Base-by-base conservation (phyloP, 1,140 invertebrate genomes). In the Heliconius eleuchia region DNA sequence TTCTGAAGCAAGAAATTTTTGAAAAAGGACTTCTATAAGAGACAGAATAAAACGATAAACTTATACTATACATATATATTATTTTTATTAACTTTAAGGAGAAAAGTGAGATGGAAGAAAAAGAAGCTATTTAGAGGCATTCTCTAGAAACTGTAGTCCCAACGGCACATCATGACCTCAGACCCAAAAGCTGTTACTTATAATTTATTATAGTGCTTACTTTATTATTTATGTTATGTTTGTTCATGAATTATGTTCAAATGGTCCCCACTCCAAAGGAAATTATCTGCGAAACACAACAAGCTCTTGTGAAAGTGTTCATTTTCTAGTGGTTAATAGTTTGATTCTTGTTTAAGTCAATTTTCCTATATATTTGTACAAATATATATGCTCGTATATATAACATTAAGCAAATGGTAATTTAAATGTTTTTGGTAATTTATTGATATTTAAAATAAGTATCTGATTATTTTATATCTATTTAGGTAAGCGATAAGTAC, bases 191-290 rank as follows among this genome's bases (percentile, higher is more conserved):
- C 60, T 66, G 60, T 66, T 66, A 66, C 60, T 30, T 66, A 66
- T 66, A 66, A 66, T 66, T 66, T 66, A 66, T 66, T 66, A 66
- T 66, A 66, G 60, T 66, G 60, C 60, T 30, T 66, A 66, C 60
- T 66, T 66, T 66, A 66, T 66, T 66, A 66, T 66, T 66, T 27
- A 66, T 66, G 60, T 66, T 66, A 66, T 66, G 60, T 66, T 66
- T 5, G 60, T 66, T 30, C 60, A 66, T 66, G 60, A 66, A 66
- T 66, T 66, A 66, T 66, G 60, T 30, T 66, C 13, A 66, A 66
- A 30, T 66, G 60, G 60, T 66, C 27, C 18, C 27, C 23, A 30
- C 30, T 66, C 27, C 60, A 66, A 66, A 66, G 60, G 23, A 30
- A 66, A 66, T 66, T 66, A 66, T 66, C 60, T 66, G 30, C 1